Percentiles rank a stretch among this genome's conserved stretches.
Conservation (phyloP, 2,113 vertebrate species). For the Ranitomeya variabilis region DNA sequence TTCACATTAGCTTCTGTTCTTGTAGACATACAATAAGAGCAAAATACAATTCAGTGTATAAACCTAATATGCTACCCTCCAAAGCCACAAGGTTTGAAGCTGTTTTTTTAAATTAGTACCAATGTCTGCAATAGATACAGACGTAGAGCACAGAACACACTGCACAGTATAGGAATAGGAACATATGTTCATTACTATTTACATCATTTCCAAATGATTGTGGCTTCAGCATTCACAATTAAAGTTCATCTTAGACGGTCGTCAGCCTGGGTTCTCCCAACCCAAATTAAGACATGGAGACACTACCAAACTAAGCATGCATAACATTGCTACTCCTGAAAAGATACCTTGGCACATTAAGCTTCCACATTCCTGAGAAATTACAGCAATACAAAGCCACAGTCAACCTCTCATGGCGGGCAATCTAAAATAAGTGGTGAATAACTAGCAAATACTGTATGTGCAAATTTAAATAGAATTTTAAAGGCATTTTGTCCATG, state of each 20-base stretch:
- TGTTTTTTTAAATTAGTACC: background rate
- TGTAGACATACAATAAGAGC: background rate
- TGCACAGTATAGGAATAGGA: too few species aligned
- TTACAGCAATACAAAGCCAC: slow-evolving; percentile 49
- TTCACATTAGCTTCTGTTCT: too few species aligned
- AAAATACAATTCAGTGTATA: background rate
- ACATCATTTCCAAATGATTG: background rate
- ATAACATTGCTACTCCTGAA: slow-evolving; percentile 38
- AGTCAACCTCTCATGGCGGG: slow-evolving; percentile 35
- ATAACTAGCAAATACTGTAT: background rate
- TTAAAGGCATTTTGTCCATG: background rate
- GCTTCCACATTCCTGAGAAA: slow-evolving; percentile 51
- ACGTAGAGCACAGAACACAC: background rate
- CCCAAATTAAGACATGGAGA: slow-evolving; percentile 29
- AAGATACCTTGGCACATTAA: slow-evolving; percentile 46
- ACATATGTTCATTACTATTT: background rate
- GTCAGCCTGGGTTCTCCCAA: background rate
- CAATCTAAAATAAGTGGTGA: slow-evolving; percentile 9
- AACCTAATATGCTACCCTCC: background rate
- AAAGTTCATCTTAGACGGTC: background rate
- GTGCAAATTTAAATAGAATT: background rate
- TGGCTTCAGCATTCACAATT: background rate
- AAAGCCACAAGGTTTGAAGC: background rate
- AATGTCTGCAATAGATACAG: background rate
- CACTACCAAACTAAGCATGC: slow-evolving; percentile 45